Conservation (phyloP, 2,113 vertebrate genomes). For the Limanda limanda region DNA sequence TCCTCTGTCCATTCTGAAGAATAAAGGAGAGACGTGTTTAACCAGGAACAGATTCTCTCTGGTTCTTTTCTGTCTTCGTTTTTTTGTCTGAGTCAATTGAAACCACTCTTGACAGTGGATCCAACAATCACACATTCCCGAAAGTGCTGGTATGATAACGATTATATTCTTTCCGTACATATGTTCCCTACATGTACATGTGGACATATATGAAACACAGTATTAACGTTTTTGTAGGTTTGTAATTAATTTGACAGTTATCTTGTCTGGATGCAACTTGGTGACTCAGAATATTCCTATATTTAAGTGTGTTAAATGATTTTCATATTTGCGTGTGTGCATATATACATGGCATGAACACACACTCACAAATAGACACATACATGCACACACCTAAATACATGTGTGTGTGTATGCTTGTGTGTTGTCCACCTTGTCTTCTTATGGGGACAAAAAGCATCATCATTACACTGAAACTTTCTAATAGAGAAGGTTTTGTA, state of each 20-base stretch:
- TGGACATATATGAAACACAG: too few species aligned
- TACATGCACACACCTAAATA: too few species aligned
- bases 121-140: background rate
- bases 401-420: background rate
- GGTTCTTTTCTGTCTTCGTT: slow-evolving; percentile 19
- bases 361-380: too few species aligned
- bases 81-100: slow-evolving; percentile 9
- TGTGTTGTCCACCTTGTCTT: background rate
- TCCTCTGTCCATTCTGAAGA: slow-evolving; percentile 38
- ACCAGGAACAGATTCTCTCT: slow-evolving; percentile 71
- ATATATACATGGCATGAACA: background rate
- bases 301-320: background rate
- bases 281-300: too few species aligned
- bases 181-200: too few species aligned
- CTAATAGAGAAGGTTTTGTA: too few species aligned
- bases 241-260: slow-evolving; percentile 22
- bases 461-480: too few species aligned
- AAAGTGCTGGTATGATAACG: background rate
- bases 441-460: too few species aligned
- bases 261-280: background rate
- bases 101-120: background rate
- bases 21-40: slow-evolving; percentile 54
- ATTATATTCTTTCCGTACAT: background rate
- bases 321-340: background rate
- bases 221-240: background rate